Evolutionary conservation across 2,797 vertebrate species (phyloP), one percentile per base, ranked within the genome.

Genomic region (Sebastes ruberrimus): DNA sequence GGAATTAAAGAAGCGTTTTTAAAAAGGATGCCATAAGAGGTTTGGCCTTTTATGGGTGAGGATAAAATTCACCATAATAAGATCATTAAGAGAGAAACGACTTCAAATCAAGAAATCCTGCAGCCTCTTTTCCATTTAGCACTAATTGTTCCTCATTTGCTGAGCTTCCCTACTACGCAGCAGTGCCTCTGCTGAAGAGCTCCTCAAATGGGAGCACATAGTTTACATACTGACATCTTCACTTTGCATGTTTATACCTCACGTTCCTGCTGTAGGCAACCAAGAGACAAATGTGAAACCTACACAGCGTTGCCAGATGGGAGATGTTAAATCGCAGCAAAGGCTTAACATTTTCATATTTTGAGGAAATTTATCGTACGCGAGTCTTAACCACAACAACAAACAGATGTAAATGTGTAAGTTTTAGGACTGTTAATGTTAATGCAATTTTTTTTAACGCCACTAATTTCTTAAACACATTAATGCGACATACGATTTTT

Each of bases 91-190:
- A 53, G 20, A 73, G 74, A 85, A 85, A 87, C 68, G n/a, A 63
- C 70, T 90, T 82, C 38, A 71, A 86, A 89, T 87, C 9, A 76
- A 70, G 49, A 74, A 78, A 75, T 79, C 74, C 78, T 56, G 25
- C 5, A 49, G 66, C 55, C 73, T 85, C 73, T 78, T 80, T 75
- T n/a, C 49, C 72, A 76, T 76, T 82, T 71, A 56, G 57, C 64
- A 8, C 42, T 88, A 85, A 89, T 86, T 87, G 52, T 75, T 66
- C 53, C 76, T 85, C 81, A 76, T 86, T 83, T 85, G 78, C 75
- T 4, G 60, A 22, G 53, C 81, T 71, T 62, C 72, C 76, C 23
- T 66, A 3, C 62, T 16, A 13, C 22, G 30, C 65, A 32, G 72
- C 75, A 46, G 70, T 23, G 65, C 38, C 32, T 77, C 81, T 8